Conservation (phyloP, 2,113 vertebrate genomes). For the Muntiacus reevesi region DNA sequence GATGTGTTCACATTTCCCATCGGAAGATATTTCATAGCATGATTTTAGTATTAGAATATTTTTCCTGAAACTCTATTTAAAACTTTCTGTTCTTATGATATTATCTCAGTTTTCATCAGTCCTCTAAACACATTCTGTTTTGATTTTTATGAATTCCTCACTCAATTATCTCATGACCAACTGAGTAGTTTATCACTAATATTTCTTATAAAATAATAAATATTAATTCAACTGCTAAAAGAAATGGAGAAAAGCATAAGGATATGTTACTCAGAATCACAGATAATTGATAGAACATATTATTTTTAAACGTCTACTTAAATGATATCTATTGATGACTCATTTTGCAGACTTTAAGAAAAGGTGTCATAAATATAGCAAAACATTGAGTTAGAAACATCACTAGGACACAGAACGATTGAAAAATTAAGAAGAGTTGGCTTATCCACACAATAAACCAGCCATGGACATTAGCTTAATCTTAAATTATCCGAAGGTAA, state of each 20-base stretch:
- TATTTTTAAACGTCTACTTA: neutral
- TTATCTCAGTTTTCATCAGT: neutral
- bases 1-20: constrained; percentile 41
- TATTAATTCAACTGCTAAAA: neutral
- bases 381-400: neutral
- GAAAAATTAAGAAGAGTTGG: neutral
- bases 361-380: neutral
- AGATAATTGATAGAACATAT: neutral
- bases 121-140: neutral
- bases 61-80: constrained; percentile 43
- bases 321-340: neutral
- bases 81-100: neutral
- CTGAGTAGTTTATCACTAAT: neutral
- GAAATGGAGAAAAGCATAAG: constrained; percentile 16
- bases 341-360: neutral
- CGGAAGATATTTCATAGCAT: neutral
- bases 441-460: neutral
- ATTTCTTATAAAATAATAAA: constrained; percentile 45
- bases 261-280: neutral
- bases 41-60: neutral
- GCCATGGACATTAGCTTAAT: neutral
- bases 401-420: neutral
- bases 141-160: neutral
- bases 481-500: neutral
- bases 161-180: neutral